Evolutionary conservation across 2,113 vertebrate species (phyloP).

Genomic region (Noctilio leporinus): DNA sequence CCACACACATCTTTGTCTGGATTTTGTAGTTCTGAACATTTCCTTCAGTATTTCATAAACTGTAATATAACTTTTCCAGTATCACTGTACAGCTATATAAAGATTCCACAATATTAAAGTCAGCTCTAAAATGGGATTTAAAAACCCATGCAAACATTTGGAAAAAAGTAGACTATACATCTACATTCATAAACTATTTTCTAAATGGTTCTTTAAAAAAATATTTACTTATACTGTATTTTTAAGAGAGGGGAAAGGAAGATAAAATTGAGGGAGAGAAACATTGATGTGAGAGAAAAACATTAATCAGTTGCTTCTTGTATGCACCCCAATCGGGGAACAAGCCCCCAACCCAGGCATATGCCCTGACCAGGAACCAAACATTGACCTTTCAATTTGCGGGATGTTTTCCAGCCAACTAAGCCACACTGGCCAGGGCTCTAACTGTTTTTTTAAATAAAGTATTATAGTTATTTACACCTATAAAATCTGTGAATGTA

Average conservation of each 20-base stretch:
- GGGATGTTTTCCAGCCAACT: too few species aligned
- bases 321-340: too few species aligned
- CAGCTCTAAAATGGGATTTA: neutral
- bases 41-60: neutral
- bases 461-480: neutral
- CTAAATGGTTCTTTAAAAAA: neutral
- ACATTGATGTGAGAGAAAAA: too few species aligned
- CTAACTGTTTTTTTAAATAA: neutral
- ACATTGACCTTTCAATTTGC: too few species aligned
- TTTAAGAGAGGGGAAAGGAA: too few species aligned
- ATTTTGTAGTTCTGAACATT: neutral
- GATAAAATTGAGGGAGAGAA: too few species aligned
- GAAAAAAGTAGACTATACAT: neutral
- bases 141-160: neutral
- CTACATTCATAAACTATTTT: neutral
- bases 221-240: too few species aligned
- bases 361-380: too few species aligned
- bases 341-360: too few species aligned
- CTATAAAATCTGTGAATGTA: neutral
- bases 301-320: too few species aligned
- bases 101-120: neutral
- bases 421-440: too few species aligned
- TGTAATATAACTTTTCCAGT: neutral
- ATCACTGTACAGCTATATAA: neutral
- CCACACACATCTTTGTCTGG: neutral